Conservation (phyloP, 2,113 vertebrate genomes). For the Toxotes jaculatrix region DNA sequence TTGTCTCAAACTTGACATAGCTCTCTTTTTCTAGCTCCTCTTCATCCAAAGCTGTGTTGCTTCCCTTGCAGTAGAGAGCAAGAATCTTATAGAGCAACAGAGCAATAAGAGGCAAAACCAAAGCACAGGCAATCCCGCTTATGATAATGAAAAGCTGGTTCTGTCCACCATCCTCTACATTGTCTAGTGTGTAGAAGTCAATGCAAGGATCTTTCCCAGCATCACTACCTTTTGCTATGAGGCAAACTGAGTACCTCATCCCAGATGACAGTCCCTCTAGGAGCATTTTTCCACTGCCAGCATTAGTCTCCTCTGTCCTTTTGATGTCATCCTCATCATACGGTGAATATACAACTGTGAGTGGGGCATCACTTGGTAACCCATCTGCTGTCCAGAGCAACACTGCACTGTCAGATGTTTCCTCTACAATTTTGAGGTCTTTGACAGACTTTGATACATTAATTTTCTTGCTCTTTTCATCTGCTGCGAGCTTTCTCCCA, state of each 20-base stretch:
- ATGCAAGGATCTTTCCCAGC: conserved; percentile 91
- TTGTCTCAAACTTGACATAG: conserved; percentile 95
- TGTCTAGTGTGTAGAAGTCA: conserved; percentile 88
- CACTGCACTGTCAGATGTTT: conserved; percentile 89
- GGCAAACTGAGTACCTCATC: conserved; percentile 91
- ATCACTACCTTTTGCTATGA: conserved; percentile 86
- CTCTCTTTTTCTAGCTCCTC: conserved; percentile 93
- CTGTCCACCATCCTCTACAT: conserved; percentile 68
- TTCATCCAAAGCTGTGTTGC: conserved; percentile 76
- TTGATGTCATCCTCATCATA: conserved; percentile 89
- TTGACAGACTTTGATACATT: conserved; percentile 78
- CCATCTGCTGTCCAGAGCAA: conserved; percentile 88
- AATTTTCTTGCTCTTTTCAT: conserved; percentile 78
- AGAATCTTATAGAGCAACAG: conserved; percentile 93
- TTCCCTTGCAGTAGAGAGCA: conserved; percentile 84
- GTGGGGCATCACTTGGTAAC: conserved; percentile 68
- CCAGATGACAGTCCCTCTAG: conserved; percentile 89
- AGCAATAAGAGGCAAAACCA: conserved; percentile 87
- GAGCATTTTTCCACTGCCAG: conserved; percentile 88
- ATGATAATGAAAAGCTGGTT: conserved; percentile 82
- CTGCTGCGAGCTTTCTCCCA: conserved; percentile 75
- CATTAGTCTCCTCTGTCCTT: conserved; percentile 85
- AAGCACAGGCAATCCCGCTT: conserved; percentile 85
- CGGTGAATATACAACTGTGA: conserved; percentile 92
- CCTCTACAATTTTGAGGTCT: conserved; percentile 87